A percentile compares a stretch with the other conserved stretches of the same genome.
These are phyloP conservation scores for Nematolebias whitei DNA, from an alignment of 2,113 vertebrate genomes.

Conservation along the genomic window DNA sequence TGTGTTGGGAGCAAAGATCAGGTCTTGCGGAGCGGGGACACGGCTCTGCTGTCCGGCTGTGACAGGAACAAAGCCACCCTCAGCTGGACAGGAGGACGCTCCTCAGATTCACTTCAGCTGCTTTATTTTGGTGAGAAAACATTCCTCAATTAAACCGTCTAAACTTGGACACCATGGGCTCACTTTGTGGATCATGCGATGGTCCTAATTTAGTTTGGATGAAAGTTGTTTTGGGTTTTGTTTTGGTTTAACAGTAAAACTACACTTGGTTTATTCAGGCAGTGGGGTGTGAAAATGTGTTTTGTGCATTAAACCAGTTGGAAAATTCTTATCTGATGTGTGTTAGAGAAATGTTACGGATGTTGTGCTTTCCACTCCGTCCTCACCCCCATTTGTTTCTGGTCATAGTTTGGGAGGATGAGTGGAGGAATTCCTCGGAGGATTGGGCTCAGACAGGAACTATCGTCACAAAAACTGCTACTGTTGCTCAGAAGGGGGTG, in stretches of 20 bases:
- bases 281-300: constrained; percentile 8
- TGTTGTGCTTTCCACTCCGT: constrained; percentile 52
- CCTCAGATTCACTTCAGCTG: constrained; percentile 35
- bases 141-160: constrained; percentile 19
- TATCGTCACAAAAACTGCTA: constrained; percentile 24
- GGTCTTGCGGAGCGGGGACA: constrained; percentile 13
- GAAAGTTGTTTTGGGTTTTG: not conserved
- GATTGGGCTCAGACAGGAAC: constrained; percentile 41
- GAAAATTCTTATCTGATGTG: constrained; percentile 55
- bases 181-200: constrained; percentile 25
- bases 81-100: constrained; percentile 44
- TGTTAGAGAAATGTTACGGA: constrained; percentile 21
- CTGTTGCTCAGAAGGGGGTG: constrained; percentile 21
- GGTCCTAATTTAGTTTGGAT: constrained; percentile 30
- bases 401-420: constrained; percentile 65
- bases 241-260: constrained; percentile 5
- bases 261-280: not conserved
- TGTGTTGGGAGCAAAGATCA: constrained; percentile 27
- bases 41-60: constrained; percentile 42
- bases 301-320: constrained; percentile 28
- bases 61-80: constrained; percentile 49
- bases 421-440: constrained; percentile 58
- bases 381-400: constrained; percentile 58
- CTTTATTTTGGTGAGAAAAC: constrained; percentile 54
- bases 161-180: not conserved